These are phyloP conservation scores for Empis livida DNA, from an alignment of 2,888 invertebrate genomes.

Conservation along the genomic window DNA sequence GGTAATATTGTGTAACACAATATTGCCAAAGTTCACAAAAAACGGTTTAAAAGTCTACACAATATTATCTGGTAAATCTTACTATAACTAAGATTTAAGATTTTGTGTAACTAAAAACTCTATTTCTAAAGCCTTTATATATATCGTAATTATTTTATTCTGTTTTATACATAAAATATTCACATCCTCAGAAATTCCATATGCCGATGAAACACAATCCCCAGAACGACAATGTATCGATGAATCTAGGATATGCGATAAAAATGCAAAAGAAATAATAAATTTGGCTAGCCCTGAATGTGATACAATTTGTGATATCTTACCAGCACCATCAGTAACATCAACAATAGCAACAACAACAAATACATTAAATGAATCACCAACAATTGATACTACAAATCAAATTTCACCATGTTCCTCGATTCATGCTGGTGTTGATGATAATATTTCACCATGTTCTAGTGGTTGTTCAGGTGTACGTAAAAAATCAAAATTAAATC, in stretches of 20 bases:
- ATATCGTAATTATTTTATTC: too few species aligned
- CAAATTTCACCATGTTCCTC: conserved; percentile 1
- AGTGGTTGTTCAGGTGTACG: background rate
- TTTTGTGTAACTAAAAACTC: too few species aligned
- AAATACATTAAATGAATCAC: background rate
- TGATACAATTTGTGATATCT: background rate
- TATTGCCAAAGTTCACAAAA: too few species aligned
- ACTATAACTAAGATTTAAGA: too few species aligned
- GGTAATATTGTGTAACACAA: too few species aligned
- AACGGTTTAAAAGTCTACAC: too few species aligned
- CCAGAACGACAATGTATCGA: background rate
- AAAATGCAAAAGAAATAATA: too few species aligned
- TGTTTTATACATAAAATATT: too few species aligned
- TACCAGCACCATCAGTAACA: background rate
- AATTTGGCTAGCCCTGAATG: background rate
- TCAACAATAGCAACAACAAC: background rate
- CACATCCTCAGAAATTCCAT: background rate
- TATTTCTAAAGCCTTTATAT: too few species aligned
- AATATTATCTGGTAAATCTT: too few species aligned
- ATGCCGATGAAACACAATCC: background rate
- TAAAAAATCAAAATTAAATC: background rate
- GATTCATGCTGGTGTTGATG: background rate
- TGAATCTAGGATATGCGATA: background rate
- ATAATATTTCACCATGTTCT: background rate
- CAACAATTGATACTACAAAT: background rate